phyloP scores from a whole-genome alignment of 2,113 vertebrate species.

The Oreochromis tanganicae region DNA sequence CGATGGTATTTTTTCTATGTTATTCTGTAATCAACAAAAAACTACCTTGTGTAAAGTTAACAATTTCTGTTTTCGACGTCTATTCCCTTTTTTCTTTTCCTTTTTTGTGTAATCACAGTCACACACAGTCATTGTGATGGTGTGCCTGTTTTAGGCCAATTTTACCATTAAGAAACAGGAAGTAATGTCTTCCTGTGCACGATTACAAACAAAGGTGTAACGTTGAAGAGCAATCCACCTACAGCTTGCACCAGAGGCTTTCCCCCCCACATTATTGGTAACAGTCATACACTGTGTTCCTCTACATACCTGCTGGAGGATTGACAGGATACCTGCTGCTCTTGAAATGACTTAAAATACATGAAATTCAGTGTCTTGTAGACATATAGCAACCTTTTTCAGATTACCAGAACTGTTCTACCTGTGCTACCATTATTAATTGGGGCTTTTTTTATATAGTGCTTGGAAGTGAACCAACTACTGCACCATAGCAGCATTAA shows the following conservation, averaged over 20 bases:
- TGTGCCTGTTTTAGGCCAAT: not conserved
- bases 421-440: not conserved
- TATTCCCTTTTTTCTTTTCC: not conserved
- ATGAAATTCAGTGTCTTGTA: not conserved
- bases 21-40: not conserved
- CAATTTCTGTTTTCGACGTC: not conserved
- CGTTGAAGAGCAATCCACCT: not conserved
- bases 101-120: not conserved
- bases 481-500: too few species aligned
- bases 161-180: not conserved
- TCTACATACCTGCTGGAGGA: too few species aligned
- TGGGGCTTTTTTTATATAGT: not conserved
- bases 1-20: slow-evolving; percentile 25
- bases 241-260: not conserved
- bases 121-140: too few species aligned
- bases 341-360: not conserved
- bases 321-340: too few species aligned
- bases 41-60: not conserved
- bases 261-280: not conserved
- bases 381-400: not conserved
- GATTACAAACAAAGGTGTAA: not conserved
- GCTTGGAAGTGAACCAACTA: not conserved
- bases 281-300: not conserved
- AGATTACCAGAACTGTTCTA: too few species aligned
- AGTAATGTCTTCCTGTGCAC: not conserved